Evolutionary conservation across 2,113 vertebrate species (phyloP), one percentile per base, ranked within the genome.

Genomic region (Turdus rufiventris): DNA sequence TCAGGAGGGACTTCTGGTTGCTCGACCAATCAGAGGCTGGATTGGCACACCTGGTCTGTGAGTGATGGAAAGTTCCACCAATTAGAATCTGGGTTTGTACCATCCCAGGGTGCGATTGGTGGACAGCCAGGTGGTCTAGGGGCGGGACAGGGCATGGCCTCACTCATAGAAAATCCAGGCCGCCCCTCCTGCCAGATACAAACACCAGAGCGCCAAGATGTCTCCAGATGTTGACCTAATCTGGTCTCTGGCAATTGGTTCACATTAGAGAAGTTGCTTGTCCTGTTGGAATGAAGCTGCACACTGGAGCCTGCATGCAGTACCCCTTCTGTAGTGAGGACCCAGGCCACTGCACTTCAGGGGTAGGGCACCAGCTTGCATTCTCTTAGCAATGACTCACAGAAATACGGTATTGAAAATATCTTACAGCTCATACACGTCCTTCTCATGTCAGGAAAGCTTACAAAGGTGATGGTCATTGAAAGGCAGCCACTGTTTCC

Each of bases 141-240:
- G 45, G 12, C 0, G 0, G 38, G 33, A 43, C 26, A 33, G 58
- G 17, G 45, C 67, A 11, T 6, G 20, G 21, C 26, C 38, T 26
- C 21, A 8, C 5, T 5, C 9, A 2, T 0, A 0, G 20, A 17
- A 9, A 54, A 18, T 14, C 14, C 0, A 0, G 48, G 40, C 11
- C 2, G 6, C 7, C 5, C 4, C 14, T 45, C 11, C 6, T 3
- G 3, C 33, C 7, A 3, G 10, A 14, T 10, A 5, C 6, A 8
- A 14, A 16, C 20, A 8, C 4, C 0, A 0, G 56, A 33, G 4
- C 14, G 18, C 21, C 10, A 2, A 3, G 33, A 5, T 5, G 26
- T 5, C 5, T 7, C 0, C 0, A 6, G 40, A 9, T 2, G 1
- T 9, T 23, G 6, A 4, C 12, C 18, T 38, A 26, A 54, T 28